Evolutionary conservation across 2,888 invertebrate species (phyloP), one percentile per base, ranked within the genome.

Genomic region (Andricus curvator): DNA sequence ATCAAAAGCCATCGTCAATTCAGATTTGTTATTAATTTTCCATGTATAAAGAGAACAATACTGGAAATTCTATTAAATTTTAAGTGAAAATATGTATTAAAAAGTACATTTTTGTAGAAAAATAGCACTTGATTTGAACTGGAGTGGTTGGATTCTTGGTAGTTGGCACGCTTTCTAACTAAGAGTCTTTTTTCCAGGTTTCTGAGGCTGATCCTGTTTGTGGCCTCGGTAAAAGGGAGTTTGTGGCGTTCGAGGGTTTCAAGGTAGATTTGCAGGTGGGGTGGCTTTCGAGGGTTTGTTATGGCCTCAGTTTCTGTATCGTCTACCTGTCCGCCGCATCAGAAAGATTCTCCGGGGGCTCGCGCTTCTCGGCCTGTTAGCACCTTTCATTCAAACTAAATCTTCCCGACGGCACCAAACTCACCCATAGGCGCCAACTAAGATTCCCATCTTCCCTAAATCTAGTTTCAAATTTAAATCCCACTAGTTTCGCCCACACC

Each of bases 281-380:
- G 78, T 79, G 78, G 51, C 74, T 78, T 68, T 81, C 76, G 79
- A 80, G 78, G 80, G 79, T 74, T 82, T 22, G 74, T 70, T 78
- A 80, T 74, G 80, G 62, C 82, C 77, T 84, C 79, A 82, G 78
- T 82, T 83, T 80, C 78, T 64, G 62, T 29, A 77, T 60, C 25
- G 22, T 25, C 81, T 84, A 84, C 82, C 80, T 82, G 84, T 82
- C 81, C 82, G 79, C 81, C 67, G 41, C 81, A 79, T 81, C 82
- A 81, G 81, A 76, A 56, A 76, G 51, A 74, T 76, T 56, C 60
- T 56, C 20, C 13, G 60, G 56, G 37, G 37, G 51, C 76, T 76
- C 33, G 33, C 76, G 51, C 60, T 60, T 25, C 70, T 70, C 70
- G 70, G 44, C 25, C 76, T 76, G 33, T 56, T 37, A 60, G 29